Evolutionary conservation across 23 tunicate genomes (phyloP).

Genomic region (Ascidia mentula): DNA sequence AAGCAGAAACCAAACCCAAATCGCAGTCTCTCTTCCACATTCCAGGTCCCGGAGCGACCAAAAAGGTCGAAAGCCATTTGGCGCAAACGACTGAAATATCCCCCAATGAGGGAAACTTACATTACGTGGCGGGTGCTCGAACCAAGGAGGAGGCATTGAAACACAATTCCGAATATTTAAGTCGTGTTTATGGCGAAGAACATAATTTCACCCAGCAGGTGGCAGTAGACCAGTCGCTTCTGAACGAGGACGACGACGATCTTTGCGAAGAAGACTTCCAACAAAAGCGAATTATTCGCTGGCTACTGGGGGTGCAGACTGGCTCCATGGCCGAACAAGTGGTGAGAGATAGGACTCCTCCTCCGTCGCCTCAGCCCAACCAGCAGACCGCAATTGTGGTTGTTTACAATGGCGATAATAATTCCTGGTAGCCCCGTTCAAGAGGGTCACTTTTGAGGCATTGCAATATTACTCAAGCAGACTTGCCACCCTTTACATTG

Average conservation of each 20-base stretch:
- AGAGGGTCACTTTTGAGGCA: neutral
- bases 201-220: neutral
- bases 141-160: neutral
- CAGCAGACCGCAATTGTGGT: constrained; percentile 47
- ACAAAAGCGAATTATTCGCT: constrained; percentile 32
- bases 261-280: constrained; percentile 48
- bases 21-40: constrained; percentile 15
- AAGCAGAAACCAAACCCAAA: neutral
- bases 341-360: constrained; percentile 23
- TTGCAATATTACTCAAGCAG: neutral
- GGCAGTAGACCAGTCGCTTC: constrained; percentile 14
- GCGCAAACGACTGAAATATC: constrained; percentile 4
- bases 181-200: constrained; percentile 8
- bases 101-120: constrained; percentile 27
- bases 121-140: constrained; percentile 6
- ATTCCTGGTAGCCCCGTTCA: neutral
- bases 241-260: constrained; percentile 29
- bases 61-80: constrained; percentile 20
- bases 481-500: neutral
- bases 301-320: constrained; percentile 33
- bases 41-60: constrained; percentile 10
- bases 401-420: constrained; percentile 28
- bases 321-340: constrained; percentile 35
- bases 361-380: constrained; percentile 50
- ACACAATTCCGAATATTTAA: neutral